Evolutionary conservation across 1,140 invertebrate genomes (phyloP).

Genomic region (Pentalonia nigronervosa): DNA sequence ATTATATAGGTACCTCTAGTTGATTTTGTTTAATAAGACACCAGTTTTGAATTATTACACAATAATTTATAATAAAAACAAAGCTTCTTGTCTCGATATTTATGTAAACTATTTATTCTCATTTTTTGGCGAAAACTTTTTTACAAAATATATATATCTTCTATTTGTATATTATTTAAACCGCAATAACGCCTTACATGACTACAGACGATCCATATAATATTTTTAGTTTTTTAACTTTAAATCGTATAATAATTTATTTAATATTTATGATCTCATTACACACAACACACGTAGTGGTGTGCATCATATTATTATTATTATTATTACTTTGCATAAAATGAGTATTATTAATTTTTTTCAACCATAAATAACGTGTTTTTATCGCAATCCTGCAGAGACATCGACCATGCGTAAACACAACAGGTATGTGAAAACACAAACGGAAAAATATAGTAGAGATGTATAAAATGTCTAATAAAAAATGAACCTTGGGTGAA

Average conservation of each 20-base stretch:
- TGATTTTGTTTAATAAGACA: neutral
- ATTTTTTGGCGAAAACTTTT: neutral
- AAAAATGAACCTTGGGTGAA: constrained; percentile 32
- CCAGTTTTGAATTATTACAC: neutral
- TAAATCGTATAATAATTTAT: neutral
- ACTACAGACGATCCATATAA: neutral
- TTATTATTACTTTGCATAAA: neutral
- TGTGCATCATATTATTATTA: neutral
- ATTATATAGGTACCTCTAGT: neutral
- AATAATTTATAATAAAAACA: constrained; percentile 16
- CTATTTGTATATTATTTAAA: constrained; percentile 15
- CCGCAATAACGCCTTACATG: neutral
- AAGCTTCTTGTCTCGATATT: constrained; percentile 7
- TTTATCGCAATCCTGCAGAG: neutral
- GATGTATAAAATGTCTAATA: constrained; percentile 19
- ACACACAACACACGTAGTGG: neutral
- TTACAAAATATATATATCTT: neutral
- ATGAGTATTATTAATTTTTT: constrained; percentile 35
- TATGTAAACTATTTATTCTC: neutral
- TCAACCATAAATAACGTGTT: constrained; percentile 25
- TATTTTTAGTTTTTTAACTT: constrained; percentile 22
- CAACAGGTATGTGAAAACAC: constrained; percentile 16
- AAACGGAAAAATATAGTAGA: constrained; percentile 6
- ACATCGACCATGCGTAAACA: neutral
- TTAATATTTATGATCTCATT: neutral